Base-by-base conservation (phyloP, 2,797 vertebrate species). In the Meriones psammophilus region DNA sequence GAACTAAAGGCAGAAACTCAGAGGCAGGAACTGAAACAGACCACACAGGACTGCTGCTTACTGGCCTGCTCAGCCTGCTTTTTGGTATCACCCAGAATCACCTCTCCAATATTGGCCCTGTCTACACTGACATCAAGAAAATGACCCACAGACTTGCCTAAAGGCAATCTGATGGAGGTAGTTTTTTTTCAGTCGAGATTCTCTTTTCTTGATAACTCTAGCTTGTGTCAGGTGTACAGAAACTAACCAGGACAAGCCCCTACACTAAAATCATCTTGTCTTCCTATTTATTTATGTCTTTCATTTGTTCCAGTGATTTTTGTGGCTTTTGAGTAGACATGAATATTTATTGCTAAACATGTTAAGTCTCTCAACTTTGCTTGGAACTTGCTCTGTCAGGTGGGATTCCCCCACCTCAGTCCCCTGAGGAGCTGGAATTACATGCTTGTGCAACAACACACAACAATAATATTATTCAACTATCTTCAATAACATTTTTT, bases 261-360 rank as follows among this genome's bases (percentile, higher is more conserved):
- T 28, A 86, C 28, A 64, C 15, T 68, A 69, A 66, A 92, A 86
- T 92, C 54, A 15, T 24, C 64, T 66, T 33, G 30, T 56, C 50
- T 78, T 96, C 76, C 66, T 62, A n/a, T n/a, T 88, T 80, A 62
- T 28, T 84, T 91, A 64, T 80, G 88, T 54, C 36, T 85, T 91
- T 77, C 56, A 96, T 86, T 80, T 76, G 24, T 77, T 91, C 20
- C n/a, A 76, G 73, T 86, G 17, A 89, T 74, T 81, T 68, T 78
- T 88, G 30, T 84, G 30, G 0, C 91, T 96, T 39, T 24, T 64
- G 5, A 26, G 9, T 80, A 94, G 13, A 68, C 36, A 28, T 0
- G 17, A 18, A 93, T 2, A 79, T 84, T 12, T 90, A 60, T 39
- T 87, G 1, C 74, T 73, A 60, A 30, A 89, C 7, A 36, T 54